Evolutionary conservation across 2,113 vertebrate genomes (phyloP).

Genomic region (Sphaerodactylus townsendi): DNA sequence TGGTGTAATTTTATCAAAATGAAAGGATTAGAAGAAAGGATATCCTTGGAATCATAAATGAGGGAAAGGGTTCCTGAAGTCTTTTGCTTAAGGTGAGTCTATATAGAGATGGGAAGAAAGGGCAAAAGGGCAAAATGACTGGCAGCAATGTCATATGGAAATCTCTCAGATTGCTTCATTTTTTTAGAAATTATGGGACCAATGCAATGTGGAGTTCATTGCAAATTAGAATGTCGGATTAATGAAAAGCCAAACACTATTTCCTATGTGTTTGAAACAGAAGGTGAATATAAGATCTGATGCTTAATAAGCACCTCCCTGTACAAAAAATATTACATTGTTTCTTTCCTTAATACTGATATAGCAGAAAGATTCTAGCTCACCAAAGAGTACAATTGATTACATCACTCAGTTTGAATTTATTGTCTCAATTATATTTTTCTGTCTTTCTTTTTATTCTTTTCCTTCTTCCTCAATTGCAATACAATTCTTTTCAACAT

Average conservation of each 20-base stretch:
- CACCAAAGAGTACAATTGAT: conserved; percentile 1
- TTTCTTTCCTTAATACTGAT: background rate
- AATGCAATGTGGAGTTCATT: conserved; percentile 4
- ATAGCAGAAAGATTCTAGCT: background rate
- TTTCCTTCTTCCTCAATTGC: too few relatives aligned
- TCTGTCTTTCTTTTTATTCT: background rate
- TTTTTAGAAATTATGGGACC: background rate
- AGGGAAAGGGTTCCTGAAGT: accelerated
- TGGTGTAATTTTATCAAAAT: background rate
- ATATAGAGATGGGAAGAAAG: background rate
- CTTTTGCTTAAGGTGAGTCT: background rate
- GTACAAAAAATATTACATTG: background rate
- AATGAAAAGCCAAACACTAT: background rate
- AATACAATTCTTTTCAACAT: background rate
- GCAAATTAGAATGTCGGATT: background rate
- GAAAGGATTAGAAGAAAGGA: background rate
- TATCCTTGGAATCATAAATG: background rate
- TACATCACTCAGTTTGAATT: conserved; percentile 21
- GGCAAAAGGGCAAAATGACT: background rate
- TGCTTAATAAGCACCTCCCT: too few relatives aligned
- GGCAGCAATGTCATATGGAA: background rate
- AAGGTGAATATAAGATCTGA: background rate
- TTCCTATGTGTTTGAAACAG: background rate
- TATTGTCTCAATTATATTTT: background rate
- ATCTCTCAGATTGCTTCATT: conserved; percentile 2